phyloP scores from a whole-genome alignment of 2,888 invertebrate species.

The Litoditis marina region DNA sequence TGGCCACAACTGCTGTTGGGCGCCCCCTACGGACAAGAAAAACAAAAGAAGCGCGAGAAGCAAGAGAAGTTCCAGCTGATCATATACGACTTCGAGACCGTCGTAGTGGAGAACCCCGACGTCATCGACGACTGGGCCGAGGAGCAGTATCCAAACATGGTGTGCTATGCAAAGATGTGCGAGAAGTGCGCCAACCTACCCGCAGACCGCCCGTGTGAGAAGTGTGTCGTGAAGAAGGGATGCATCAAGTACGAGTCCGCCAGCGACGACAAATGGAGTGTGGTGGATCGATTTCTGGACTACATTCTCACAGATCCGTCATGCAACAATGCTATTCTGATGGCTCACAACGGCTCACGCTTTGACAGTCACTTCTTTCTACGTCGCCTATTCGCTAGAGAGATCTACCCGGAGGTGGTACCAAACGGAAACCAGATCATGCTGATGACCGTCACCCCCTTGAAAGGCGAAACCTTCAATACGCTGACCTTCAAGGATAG shows the following conservation, averaged over 20 bases:
- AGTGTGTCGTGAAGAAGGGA: not conserved
- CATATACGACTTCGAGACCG: conserved; percentile 6
- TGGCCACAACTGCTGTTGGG: not conserved
- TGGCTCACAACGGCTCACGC: conserved; percentile 1
- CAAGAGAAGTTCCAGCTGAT: not conserved
- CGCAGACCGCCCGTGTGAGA: not conserved
- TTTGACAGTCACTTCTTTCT: conserved; percentile 1
- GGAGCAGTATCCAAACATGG: conserved; percentile 6
- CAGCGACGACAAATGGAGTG: not conserved
- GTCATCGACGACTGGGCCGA: not conserved
- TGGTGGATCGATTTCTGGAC: conserved; percentile 1
- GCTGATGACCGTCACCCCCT: not conserved
- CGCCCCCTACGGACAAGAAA: not conserved
- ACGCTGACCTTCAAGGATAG: not conserved
- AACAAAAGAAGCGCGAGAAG: not conserved
- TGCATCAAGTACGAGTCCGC: not conserved
- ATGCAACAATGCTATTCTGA: not conserved
- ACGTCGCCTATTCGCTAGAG: not conserved
- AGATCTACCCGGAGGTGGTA: not conserved
- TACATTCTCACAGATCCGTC: not conserved
- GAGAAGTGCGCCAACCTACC: not conserved
- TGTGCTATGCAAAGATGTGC: not conserved
- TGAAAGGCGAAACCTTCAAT: not conserved
- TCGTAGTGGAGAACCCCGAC: not conserved
- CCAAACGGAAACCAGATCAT: not conserved